Evolutionary conservation across 2,888 invertebrate species (phyloP).

Genomic region (Strigamia maritima): DNA sequence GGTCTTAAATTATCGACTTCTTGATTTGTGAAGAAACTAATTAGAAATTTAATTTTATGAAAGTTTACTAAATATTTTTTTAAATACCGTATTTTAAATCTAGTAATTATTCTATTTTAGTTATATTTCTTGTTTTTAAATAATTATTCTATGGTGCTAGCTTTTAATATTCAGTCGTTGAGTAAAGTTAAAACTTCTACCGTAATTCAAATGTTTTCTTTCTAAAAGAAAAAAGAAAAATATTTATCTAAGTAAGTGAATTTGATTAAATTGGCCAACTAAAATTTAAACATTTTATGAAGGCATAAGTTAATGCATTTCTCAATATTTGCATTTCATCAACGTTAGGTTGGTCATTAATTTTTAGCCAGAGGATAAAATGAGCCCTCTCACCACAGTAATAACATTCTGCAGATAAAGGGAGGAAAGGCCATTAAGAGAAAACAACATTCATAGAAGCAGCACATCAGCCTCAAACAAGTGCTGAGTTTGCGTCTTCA

Average conservation of each 20-base stretch:
- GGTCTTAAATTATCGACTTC: too few relatives aligned
- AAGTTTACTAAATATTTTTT: too few relatives aligned
- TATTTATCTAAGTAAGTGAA: neutral
- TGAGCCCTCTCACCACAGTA: neutral
- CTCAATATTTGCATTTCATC: slow-evolving; percentile 16
- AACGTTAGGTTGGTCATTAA: neutral
- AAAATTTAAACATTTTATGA: neutral
- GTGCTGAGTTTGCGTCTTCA: neutral
- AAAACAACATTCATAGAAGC: slow-evolving; percentile 17
- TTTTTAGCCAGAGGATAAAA: neutral
- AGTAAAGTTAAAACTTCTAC: too few relatives aligned
- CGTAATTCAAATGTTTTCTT: neutral
- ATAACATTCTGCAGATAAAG: slow-evolving; percentile 3
- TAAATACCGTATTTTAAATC: too few relatives aligned
- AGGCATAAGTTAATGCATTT: neutral
- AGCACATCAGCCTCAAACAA: neutral
- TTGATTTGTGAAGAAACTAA: too few relatives aligned
- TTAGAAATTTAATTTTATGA: too few relatives aligned
- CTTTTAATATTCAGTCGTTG: too few relatives aligned
- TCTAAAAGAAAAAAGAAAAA: neutral
- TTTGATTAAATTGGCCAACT: neutral
- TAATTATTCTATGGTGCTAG: too few relatives aligned
- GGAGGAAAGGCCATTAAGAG: slow-evolving; percentile 1
- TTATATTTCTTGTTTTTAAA: too few relatives aligned
- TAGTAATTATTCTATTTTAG: too few relatives aligned